A percentile compares a stretch with the other conserved stretches of the same genome.
These are phyloP conservation scores for Okamejei kenojei DNA, from an alignment of 2,797 vertebrate genomes.

Conservation along the genomic window DNA sequence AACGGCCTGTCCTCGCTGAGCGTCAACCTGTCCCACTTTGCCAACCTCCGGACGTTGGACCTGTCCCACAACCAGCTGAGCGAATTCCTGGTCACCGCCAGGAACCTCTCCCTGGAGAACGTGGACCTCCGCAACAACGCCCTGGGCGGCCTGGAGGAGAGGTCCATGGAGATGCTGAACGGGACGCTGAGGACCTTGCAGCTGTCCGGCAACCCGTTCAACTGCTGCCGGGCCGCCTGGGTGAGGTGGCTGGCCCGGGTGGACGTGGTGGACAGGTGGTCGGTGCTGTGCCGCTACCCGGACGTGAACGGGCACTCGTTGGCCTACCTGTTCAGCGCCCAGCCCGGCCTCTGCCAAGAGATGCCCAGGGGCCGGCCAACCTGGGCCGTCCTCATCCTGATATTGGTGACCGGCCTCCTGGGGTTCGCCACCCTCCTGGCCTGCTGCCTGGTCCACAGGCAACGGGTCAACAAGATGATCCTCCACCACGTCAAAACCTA, in stretches of 20 bases:
- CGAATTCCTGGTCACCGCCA: constrained; percentile 64
- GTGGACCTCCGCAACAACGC: constrained; percentile 84
- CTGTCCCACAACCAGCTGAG: constrained; percentile 77
- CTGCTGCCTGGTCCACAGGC: not conserved
- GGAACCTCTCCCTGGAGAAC: constrained; percentile 68
- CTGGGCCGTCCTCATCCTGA: not conserved
- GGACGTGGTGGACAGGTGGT: constrained; percentile 64
- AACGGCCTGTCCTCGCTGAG: constrained; percentile 65
- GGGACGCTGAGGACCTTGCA: constrained; percentile 75
- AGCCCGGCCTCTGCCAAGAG: not conserved
- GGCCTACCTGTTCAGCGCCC: not conserved
- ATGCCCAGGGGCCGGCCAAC: not conserved
- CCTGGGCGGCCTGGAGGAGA: constrained; percentile 68
- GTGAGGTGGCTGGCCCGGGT: constrained; percentile 72
- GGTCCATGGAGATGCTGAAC: constrained; percentile 66
- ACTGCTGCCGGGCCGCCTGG: constrained; percentile 76
- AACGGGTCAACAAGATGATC: not conserved
- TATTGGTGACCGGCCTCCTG: not conserved
- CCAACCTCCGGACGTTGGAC: constrained; percentile 68
- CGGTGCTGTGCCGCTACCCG: constrained; percentile 62
- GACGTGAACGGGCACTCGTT: not conserved
- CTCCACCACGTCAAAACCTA: constrained; percentile 25
- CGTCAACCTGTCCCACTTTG: constrained; percentile 68
- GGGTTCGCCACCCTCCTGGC: not conserved
- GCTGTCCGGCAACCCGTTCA: constrained; percentile 79